Percentiles rank a stretch among this genome's conserved stretches.
phyloP scores from a whole-genome alignment of 2,113 vertebrate genomes.

The Catagonus wagneri region DNA sequence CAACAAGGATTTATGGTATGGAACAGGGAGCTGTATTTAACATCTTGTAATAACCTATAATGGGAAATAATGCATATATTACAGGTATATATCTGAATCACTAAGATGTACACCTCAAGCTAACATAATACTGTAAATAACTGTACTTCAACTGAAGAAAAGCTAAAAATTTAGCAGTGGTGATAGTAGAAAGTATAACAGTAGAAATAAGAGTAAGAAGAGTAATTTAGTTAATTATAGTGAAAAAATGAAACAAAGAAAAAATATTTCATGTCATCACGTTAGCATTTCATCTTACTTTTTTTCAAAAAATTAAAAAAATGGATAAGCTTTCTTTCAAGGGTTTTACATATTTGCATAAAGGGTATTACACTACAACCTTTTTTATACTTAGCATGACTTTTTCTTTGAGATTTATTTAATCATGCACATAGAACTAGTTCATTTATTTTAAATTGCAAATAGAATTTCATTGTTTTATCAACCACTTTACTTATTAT shows the following conservation, averaged over 20 bases:
- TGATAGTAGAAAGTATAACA: not conserved
- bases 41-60: too few relatives aligned
- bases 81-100: too few relatives aligned
- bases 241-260: not conserved
- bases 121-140: too few relatives aligned
- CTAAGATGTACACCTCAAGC: too few relatives aligned
- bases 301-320: conserved; percentile 20
- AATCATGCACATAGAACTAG: not conserved
- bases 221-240: not conserved
- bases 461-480: not conserved
- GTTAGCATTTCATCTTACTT: not conserved
- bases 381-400: not conserved
- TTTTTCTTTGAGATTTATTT: not conserved
- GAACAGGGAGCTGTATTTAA: not conserved
- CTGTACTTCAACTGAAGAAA: too few relatives aligned
- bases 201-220: not conserved
- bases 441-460: conserved; percentile 27
- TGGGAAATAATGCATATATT: too few relatives aligned
- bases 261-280: not conserved
- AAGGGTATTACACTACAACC: not conserved
- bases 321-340: not conserved
- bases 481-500: not conserved
- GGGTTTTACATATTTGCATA: not conserved
- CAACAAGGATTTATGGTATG: not conserved
- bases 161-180: too few relatives aligned